Base-by-base conservation (phyloP, 2,797 vertebrate species). In the Scarus forsteni region DNA sequence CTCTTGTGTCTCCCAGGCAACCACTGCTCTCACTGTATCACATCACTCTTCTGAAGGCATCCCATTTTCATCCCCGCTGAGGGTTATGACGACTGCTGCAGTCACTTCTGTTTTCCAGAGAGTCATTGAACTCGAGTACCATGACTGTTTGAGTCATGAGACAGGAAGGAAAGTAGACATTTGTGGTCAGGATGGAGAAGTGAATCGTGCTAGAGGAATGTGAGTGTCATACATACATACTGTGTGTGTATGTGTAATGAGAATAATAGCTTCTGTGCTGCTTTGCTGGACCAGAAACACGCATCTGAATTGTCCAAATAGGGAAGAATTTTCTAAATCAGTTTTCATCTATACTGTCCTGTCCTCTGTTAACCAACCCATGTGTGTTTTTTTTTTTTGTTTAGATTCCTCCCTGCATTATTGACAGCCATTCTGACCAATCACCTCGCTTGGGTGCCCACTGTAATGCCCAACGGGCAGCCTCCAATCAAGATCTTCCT, bases 361-460 rank as follows among this genome's bases (percentile, higher is more conserved):
- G 1, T 4, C 16, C 1, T 63, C 7, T 64, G 8, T 66, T 84
- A 7, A 88, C 36, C 40, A 42, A 5, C 9, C 36, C 10, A 0
- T 66, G 0, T 66, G 5, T 76, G 18, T 51, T 8, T 14, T 73
- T 7, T 83, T 89, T 92, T 51, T 8, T 14, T 73, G 7, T 83
- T 89, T 92, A 99, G 98, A 91, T 99, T 99, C 89, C 93, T 99
- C 42, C 96, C 98, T 14, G 98, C 98, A 9, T 93, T 99, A 35
- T 92, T 99, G 86, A 99, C 98, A 34, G 98, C 98, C 63, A 89
- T 99, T 85, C 93, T 99, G 87, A 99, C 98, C 61, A 99, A 99
- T 90, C 98, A 99, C 79, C 91, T 99, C 90, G 98, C 98, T 78
- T 99, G 98, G 98, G 98, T 99, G n/a, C 98, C 98, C 68, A 99